A percentile compares a stretch with the other conserved stretches of the same genome.
phyloP scores from a whole-genome alignment of 2,113 vertebrate genomes.

The Albula goreensis region DNA sequence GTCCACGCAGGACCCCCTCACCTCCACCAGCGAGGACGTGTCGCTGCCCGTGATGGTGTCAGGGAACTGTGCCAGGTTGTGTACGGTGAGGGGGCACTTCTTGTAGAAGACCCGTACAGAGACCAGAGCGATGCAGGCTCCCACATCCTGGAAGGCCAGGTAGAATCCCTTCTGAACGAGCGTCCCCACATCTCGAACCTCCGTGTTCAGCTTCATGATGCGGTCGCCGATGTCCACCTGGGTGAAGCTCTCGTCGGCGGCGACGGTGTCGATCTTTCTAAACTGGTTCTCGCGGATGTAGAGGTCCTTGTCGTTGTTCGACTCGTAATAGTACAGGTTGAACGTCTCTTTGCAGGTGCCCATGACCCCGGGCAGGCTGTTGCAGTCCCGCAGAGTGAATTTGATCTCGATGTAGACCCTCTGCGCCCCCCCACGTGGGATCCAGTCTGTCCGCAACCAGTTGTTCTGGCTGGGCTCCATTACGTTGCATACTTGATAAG shows the following conservation, averaged over 20 bases:
- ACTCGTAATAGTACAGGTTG: conserved; percentile 96
- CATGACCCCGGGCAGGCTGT: conserved; percentile 95
- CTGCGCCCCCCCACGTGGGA: conserved; percentile 89
- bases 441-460: conserved; percentile 98
- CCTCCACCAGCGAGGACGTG: conserved; percentile 94
- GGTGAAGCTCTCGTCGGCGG: conserved; percentile 97
- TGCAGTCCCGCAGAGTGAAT: conserved; percentile 97
- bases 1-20: conserved; percentile 95
- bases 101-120: conserved; percentile 96
- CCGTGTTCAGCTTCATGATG: conserved; percentile 98
- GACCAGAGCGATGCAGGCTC: conserved; percentile 94
- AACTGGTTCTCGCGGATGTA: conserved; percentile 93
- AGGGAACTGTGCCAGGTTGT: conserved; percentile 94
- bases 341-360: conserved; percentile 99
- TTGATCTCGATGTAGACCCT: conserved; percentile 97
- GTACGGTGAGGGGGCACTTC: conserved; percentile 88
- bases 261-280: conserved; percentile 93
- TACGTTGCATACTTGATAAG: conserved; percentile 98
- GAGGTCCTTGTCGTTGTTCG: conserved; percentile 90
- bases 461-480: conserved; percentile 98
- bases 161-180: conserved; percentile 91
- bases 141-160: conserved; percentile 97
- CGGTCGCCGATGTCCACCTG: conserved; percentile 97
- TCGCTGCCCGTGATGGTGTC: conserved; percentile 94
- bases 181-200: conserved; percentile 88